phyloP scores from a whole-genome alignment of 2,797 vertebrate species.

The Sebastes reedi region DNA sequence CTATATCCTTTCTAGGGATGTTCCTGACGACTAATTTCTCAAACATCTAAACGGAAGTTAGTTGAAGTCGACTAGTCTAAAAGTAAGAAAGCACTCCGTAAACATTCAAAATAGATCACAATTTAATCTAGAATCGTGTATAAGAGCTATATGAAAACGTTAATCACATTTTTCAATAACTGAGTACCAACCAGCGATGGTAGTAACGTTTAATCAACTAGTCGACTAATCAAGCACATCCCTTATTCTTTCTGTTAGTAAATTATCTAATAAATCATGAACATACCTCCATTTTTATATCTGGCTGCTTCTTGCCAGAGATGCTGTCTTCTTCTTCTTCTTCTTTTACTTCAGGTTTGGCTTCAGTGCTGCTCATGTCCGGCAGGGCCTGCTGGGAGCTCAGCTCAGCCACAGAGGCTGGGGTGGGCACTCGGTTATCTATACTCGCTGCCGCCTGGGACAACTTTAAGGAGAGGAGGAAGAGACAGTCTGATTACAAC shows the following conservation, averaged over 20 bases:
- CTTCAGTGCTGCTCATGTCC: conserved; percentile 84
- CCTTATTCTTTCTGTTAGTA: background rate
- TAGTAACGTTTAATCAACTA: too few species aligned
- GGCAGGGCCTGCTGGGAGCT: conserved; percentile 88
- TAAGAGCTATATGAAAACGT: too few species aligned
- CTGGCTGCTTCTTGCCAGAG: conserved; percentile 84
- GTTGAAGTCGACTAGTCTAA: too few species aligned
- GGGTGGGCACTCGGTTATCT: conserved; percentile 92
- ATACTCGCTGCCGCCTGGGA: conserved; percentile 92
- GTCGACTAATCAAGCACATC: too few species aligned
- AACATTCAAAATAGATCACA: too few species aligned
- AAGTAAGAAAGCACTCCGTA: too few species aligned
- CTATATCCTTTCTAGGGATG: too few species aligned
- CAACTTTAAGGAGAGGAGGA: conserved; percentile 76
- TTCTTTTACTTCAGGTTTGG: conserved; percentile 86
- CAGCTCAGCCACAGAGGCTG: conserved; percentile 91
- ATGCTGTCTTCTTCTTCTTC: conserved; percentile 85
- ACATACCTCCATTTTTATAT: conserved; percentile 88
- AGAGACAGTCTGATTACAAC: conserved; percentile 30
- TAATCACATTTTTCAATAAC: too few species aligned
- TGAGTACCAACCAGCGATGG: too few species aligned
- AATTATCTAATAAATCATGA: background rate
- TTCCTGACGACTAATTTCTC: too few species aligned
- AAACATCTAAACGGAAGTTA: too few species aligned
- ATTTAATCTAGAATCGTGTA: too few species aligned